Evolutionary conservation across 2,888 invertebrate genomes (phyloP).

Genomic region (Auanema sp.): DNA sequence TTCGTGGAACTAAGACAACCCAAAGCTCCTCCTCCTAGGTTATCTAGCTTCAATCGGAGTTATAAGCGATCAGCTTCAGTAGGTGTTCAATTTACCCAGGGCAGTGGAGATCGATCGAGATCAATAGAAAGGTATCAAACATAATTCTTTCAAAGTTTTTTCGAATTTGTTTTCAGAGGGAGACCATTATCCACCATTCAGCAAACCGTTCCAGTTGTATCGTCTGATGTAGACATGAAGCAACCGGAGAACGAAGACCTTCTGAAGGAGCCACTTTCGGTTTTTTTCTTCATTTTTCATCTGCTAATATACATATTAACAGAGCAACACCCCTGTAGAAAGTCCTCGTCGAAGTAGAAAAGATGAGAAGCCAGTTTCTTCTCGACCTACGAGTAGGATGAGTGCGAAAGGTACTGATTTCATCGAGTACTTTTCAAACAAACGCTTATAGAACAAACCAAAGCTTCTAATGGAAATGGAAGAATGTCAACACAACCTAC

Average conservation of each 20-base stretch:
- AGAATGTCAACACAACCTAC: too few species aligned
- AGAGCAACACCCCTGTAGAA: slow-evolving; percentile 7
- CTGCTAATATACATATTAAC: neutral
- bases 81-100: slow-evolving; percentile 38
- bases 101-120: slow-evolving; percentile 25
- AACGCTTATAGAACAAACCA: neutral
- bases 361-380: slow-evolving; percentile 11
- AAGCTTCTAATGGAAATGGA: neutral
- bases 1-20: slow-evolving; percentile 65
- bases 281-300: neutral
- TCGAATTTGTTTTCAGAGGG: slow-evolving; percentile 1
- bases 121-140: slow-evolving; percentile 42
- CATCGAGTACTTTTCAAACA: neutral
- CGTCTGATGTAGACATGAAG: neutral
- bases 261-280: too few species aligned
- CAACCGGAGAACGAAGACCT: slow-evolving; percentile 7
- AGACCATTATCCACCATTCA: slow-evolving; percentile 23
- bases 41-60: slow-evolving; percentile 63
- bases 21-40: slow-evolving; percentile 63
- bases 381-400: neutral
- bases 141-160: too few species aligned
- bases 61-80: slow-evolving; percentile 58
- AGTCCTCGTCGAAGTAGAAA: slow-evolving; percentile 18
- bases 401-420: neutral
- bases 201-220: slow-evolving; percentile 1